Conservation (phyloP, 2,113 vertebrate species). For the Syrrhaptes paradoxus region DNA sequence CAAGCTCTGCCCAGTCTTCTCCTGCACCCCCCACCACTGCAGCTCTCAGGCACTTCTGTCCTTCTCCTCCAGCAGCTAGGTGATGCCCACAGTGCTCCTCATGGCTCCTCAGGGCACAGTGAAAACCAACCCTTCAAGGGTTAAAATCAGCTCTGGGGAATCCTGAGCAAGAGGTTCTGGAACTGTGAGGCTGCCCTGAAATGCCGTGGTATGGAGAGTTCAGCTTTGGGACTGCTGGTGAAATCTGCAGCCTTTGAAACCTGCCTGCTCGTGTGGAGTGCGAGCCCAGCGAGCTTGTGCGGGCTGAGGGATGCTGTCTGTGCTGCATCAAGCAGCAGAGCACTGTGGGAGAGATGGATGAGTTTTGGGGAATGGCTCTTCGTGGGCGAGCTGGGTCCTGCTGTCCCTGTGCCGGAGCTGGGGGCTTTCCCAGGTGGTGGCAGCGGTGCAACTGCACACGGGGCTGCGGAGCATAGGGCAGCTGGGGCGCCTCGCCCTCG, state of each 20-base stretch:
- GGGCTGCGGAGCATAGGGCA: no score
- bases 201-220: background rate
- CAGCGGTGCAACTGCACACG: background rate
- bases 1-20: background rate
- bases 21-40: fast-evolving
- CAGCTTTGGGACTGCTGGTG: background rate
- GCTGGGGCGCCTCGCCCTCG: fast-evolving
- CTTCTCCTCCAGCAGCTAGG: background rate
- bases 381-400: background rate
- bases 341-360: background rate
- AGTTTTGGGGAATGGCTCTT: background rate
- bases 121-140: background rate
- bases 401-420: background rate
- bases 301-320: background rate
- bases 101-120: background rate
- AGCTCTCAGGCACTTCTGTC: background rate
- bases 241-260: background rate
- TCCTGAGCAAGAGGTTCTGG: background rate
- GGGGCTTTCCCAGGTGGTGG: background rate
- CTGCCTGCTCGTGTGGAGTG: fast-evolving
- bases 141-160: background rate
- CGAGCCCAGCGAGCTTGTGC: background rate
- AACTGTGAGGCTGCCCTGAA: background rate
- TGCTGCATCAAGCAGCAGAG: background rate
- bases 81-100: background rate